Percentiles rank a stretch among this genome's conserved stretches.
These are phyloP conservation scores for Ptychoptera contaminata DNA, from an alignment of 2,888 invertebrate genomes.

Conservation along the genomic window DNA sequence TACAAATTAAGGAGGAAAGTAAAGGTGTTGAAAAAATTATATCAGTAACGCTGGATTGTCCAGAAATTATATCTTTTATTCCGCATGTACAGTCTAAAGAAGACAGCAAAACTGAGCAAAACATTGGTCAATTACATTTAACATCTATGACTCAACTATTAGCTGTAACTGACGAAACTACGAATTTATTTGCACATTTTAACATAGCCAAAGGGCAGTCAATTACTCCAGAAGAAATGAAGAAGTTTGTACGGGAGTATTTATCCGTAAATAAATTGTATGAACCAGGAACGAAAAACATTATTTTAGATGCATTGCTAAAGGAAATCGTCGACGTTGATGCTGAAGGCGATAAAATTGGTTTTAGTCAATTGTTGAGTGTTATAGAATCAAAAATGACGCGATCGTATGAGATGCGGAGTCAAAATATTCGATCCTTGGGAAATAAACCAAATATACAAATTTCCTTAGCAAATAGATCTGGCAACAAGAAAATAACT, in stretches of 20 bases:
- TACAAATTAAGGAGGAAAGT: constrained; percentile 46
- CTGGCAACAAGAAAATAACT: constrained; percentile 85
- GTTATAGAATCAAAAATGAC: constrained; percentile 41
- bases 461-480: constrained; percentile 59
- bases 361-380: neutral
- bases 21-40: constrained; percentile 72
- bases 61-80: constrained; percentile 32
- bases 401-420: constrained; percentile 29
- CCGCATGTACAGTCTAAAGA: constrained; percentile 13
- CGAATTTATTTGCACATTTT: constrained; percentile 25
- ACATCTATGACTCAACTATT: constrained; percentile 27
- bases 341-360: constrained; percentile 7
- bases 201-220: constrained; percentile 43
- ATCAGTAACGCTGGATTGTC: constrained; percentile 45
- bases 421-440: constrained; percentile 22
- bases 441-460: constrained; percentile 62
- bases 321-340: constrained; percentile 18
- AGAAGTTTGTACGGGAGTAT: neutral
- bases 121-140: constrained; percentile 23
- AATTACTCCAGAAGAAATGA: constrained; percentile 25
- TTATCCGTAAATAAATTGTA: neutral
- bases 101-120: constrained; percentile 3
- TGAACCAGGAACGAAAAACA: constrained; percentile 22
- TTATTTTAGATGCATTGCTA: constrained; percentile 23
- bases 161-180: constrained; percentile 23